phyloP scores from a whole-genome alignment of 2,888 invertebrate species.

The Cactoblastis cactorum region DNA sequence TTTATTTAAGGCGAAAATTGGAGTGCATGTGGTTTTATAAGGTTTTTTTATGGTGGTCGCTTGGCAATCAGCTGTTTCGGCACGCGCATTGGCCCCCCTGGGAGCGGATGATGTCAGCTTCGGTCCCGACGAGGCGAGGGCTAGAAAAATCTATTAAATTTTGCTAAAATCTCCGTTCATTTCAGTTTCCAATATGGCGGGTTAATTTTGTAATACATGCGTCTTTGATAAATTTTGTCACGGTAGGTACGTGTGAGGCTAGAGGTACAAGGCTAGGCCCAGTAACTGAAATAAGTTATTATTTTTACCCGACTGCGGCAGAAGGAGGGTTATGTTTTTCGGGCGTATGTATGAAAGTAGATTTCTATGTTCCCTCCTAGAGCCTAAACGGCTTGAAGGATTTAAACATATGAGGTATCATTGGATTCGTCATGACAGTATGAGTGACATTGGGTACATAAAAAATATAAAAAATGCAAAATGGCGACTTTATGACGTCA shows the following conservation, averaged over 20 bases:
- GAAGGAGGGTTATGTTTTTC: too few relatives aligned
- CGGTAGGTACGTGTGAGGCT: too few relatives aligned
- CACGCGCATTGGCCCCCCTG: conserved; percentile 62
- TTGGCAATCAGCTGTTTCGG: conserved; percentile 76
- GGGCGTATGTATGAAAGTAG: too few relatives aligned
- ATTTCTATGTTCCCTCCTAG: too few relatives aligned
- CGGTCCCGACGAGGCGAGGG: conserved; percentile 33
- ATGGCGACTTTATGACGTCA: too few relatives aligned
- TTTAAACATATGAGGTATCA: too few relatives aligned
- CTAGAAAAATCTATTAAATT: conserved; percentile 57
- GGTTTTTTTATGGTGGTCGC: conserved; percentile 70
- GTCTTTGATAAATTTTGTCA: not conserved
- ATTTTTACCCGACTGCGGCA: too few relatives aligned
- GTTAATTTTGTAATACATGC: not conserved
- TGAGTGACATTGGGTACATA: too few relatives aligned
- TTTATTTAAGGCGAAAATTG: conserved; percentile 25
- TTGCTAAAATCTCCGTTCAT: conserved; percentile 34
- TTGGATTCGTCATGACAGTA: too few relatives aligned
- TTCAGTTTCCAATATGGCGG: conserved; percentile 6
- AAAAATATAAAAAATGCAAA: too few relatives aligned
- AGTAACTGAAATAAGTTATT: not conserved
- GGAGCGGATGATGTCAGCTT: conserved; percentile 61
- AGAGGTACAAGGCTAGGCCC: too few relatives aligned
- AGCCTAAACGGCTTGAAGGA: too few relatives aligned
- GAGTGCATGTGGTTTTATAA: conserved; percentile 34